Base-by-base conservation (phyloP, 2,888 invertebrate genomes). In the Polydrusus cervinus region DNA sequence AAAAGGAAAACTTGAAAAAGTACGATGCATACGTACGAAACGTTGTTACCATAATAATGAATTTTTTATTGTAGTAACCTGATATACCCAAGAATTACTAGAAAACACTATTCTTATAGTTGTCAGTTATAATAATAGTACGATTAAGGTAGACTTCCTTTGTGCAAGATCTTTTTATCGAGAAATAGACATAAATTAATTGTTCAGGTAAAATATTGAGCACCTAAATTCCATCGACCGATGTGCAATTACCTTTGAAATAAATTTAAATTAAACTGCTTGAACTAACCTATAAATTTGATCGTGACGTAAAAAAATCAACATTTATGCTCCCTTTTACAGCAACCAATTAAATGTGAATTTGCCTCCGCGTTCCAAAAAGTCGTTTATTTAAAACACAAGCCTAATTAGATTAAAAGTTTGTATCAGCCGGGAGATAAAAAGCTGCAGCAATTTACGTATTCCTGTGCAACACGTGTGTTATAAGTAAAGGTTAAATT, bases 301-400 rank as follows among this genome's bases (percentile, higher is more conserved):
- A 51, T 20, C 18, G 20, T 9, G 51, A 51, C 3, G 47, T 16
- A 18, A 51, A 51, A 25, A 51, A 51, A 20, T 51, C 20, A 51
- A 11, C 47, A 47, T 47, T 47, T 47, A 47, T 16, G 14, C 7
- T 47, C 47, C 14, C 14, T 47, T 51, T 51, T 51, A 20, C 20
- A 51, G 51, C 51, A 51, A 20, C 9, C 20, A 51, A 51, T 51
- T 51, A 51, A 51, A 51, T 30, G 34, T 34, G n/a, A 55, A 55
- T 34, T 34, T 30, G 14, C 34, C 18, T 30, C 10, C 13, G 55
- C 11, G 55, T 55, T 55, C 14, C 14, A 34, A 55, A 55, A 55
- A 55, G 25, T n/a, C n/a, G n/a, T 55, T 55, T 9, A 34, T 55
- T 34, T 34, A 34, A 55, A 55, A 34, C 30, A 34, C 34, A n/a